Percentiles rank a stretch among this genome's conserved stretches.
phyloP scores from a whole-genome alignment of 2,888 invertebrate genomes.

The Apamea crenata region DNA sequence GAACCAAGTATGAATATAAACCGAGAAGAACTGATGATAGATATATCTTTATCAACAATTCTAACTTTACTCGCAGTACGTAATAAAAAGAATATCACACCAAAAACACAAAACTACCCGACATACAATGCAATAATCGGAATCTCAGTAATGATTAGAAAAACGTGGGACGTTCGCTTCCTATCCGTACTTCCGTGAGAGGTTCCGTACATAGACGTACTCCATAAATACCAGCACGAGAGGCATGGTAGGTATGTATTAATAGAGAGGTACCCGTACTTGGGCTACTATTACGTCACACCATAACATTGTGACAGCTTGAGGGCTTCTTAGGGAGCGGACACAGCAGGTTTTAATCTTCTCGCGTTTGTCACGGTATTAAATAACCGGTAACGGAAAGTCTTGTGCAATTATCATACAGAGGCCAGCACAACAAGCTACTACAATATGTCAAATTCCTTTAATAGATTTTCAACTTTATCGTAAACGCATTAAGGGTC shows the following conservation, averaged over 20 bases:
- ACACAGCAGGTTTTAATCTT: constrained; percentile 4
- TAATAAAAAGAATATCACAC: background rate
- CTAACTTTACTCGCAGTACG: background rate
- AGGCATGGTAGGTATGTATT: constrained; percentile 10
- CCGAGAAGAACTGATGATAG: background rate
- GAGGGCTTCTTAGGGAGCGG: constrained; percentile 16
- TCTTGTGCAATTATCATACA: constrained; percentile 14
- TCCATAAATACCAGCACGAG: constrained; percentile 41
- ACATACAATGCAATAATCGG: constrained; percentile 42
- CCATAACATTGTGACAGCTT: constrained; percentile 51
- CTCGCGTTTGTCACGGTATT: constrained; percentile 2
- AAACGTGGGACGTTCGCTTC: constrained; percentile 71
- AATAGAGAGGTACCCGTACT: constrained; percentile 50
- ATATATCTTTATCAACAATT: background rate
- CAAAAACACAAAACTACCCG: constrained; percentile 30
- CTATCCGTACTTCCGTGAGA: constrained; percentile 71
- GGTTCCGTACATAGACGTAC: constrained; percentile 29
- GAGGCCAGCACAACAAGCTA: too few relatives aligned
- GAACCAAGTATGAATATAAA: background rate
- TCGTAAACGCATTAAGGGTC: too few relatives aligned
- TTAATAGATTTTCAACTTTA: too few relatives aligned
- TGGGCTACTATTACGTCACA: constrained; percentile 45
- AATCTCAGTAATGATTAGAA: constrained; percentile 57
- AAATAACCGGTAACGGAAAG: background rate
- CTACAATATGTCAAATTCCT: too few relatives aligned